phyloP scores from a whole-genome alignment of 2,888 invertebrate genomes.

The Stratiomys singularior region DNA sequence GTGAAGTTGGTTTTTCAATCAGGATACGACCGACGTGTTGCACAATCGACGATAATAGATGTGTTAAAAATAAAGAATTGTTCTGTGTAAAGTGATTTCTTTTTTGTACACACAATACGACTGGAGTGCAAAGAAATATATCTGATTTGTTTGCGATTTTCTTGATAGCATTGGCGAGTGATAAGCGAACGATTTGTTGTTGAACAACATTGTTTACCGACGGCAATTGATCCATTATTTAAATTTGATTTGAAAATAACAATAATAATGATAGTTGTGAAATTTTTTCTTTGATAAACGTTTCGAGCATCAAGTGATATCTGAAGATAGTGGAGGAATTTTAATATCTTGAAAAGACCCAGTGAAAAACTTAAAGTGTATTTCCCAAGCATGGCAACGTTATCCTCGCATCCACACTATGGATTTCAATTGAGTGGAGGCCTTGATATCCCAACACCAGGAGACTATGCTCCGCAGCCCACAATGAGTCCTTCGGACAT shows the following conservation, averaged over 20 bases:
- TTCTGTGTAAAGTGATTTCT: constrained; percentile 14
- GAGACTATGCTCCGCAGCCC: constrained; percentile 63
- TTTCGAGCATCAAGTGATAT: not conserved
- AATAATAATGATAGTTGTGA: not conserved
- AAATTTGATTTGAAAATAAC: not conserved
- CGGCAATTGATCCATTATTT: not conserved
- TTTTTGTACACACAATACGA: not conserved
- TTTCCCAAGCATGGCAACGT: constrained; percentile 59
- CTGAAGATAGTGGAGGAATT: not conserved
- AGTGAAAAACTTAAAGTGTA: constrained; percentile 8
- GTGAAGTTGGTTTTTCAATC: constrained; percentile 47
- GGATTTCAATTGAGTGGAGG: constrained; percentile 64
- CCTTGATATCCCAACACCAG: constrained; percentile 62
- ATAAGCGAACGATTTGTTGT: not conserved
- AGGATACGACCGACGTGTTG: constrained; percentile 41
- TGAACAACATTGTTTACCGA: not conserved
- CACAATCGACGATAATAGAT: constrained; percentile 44
- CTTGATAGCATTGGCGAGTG: not conserved
- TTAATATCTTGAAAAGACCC: constrained; percentile 28
- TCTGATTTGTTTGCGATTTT: not conserved
- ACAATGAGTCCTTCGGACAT: constrained; percentile 61
- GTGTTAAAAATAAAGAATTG: constrained; percentile 42
- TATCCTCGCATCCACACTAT: constrained; percentile 65
- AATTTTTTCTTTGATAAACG: not conserved
- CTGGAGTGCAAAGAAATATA: not conserved